These are phyloP conservation scores for Pasiphila rectangulata DNA, from an alignment of 2,888 invertebrate genomes.

Conservation along the genomic window DNA sequence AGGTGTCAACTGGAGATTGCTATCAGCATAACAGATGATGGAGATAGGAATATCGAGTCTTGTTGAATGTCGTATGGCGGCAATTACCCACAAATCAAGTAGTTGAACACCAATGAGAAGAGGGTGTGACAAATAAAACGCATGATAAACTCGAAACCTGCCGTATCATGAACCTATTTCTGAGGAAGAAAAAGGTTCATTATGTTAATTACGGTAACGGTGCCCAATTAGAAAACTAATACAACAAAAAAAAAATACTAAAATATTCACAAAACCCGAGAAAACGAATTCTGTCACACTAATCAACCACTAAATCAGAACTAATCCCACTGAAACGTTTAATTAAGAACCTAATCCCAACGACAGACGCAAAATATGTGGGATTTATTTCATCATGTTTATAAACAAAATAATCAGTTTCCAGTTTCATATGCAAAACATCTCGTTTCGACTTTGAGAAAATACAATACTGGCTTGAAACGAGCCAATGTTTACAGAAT, in stretches of 20 bases:
- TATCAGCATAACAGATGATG: slow-evolving; percentile 45
- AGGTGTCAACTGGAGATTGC: slow-evolving; percentile 42
- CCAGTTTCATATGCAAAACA: slow-evolving; percentile 5
- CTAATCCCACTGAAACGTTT: slow-evolving; percentile 7
- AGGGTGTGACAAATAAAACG: neutral
- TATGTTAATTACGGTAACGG: neutral
- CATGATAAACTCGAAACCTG: neutral
- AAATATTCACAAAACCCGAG: neutral
- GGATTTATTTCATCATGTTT: slow-evolving; percentile 4
- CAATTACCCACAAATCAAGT: slow-evolving; percentile 2
- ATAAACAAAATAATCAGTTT: neutral
- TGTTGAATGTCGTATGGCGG: slow-evolving; percentile 7
- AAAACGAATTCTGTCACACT: neutral
- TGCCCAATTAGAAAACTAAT: neutral
- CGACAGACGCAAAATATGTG: slow-evolving; percentile 6
- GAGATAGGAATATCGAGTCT: slow-evolving; percentile 37
- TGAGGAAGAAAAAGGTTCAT: neutral
- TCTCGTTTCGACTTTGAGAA: neutral
- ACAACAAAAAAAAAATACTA: neutral
- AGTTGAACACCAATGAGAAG: neutral
- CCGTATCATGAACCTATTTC: neutral
- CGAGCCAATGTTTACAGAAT: slow-evolving; percentile 13
- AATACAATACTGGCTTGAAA: slow-evolving; percentile 6
- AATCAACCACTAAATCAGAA: slow-evolving; percentile 13
- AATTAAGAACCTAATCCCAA: slow-evolving; percentile 8